Percentiles rank a stretch among this genome's conserved stretches.
Conservation (phyloP, 2,797 vertebrate genomes). For the Sebastes kiyomatsui region DNA sequence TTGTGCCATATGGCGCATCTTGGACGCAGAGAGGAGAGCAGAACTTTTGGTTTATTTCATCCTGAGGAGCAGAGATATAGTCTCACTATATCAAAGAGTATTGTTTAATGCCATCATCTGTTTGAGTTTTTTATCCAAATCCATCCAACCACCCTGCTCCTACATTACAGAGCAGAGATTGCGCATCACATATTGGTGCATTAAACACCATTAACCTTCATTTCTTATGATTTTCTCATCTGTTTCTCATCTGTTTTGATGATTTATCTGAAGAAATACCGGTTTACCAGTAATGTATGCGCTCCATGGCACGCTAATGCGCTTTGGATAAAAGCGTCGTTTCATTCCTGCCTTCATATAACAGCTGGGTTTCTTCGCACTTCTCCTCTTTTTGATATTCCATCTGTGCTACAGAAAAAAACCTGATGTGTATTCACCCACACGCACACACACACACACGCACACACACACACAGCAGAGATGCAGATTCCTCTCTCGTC, state of each 20-base stretch:
- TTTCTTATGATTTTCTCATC: background rate
- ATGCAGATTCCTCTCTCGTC: background rate
- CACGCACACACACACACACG: background rate
- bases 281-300: background rate
- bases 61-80: background rate
- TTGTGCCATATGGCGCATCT: slow-evolving; percentile 29
- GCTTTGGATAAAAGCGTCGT: slow-evolving; percentile 26
- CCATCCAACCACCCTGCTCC: background rate
- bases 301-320: background rate
- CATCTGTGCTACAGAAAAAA: background rate
- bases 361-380: background rate
- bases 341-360: background rate
- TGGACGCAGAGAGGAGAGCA: background rate
- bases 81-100: background rate
- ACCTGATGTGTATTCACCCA: background rate
- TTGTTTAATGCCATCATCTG: background rate
- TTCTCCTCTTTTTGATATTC: background rate
- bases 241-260: background rate
- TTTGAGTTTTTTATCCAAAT: background rate
- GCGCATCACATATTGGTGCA: background rate
- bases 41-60: slow-evolving; percentile 23
- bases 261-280: background rate
- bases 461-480: background rate
- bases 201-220: background rate
- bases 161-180: background rate